Evolutionary conservation across 2,113 vertebrate genomes (phyloP), one percentile per base, ranked within the genome.

Genomic region (Vulpes ferrilata): DNA sequence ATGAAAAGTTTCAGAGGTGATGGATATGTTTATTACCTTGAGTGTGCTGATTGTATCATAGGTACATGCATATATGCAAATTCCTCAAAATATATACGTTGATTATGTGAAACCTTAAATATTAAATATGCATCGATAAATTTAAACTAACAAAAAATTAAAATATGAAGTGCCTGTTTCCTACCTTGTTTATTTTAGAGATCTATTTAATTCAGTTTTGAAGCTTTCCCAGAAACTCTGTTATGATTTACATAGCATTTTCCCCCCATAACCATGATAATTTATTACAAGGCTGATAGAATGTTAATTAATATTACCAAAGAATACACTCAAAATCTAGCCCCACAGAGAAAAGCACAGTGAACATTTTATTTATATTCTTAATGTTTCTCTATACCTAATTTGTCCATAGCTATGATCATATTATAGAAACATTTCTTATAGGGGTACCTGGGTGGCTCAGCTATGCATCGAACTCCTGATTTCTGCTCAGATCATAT

Each of bases 241-340:
- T 87, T 93, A 35, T 83, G 7, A 69, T 48, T 93, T 79, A 86
- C 19, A 38, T 1, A 84, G 69, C 69, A 19, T n/a, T 73, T 86
- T 62, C 32, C 12, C 57, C 32, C 25, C 11, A 16, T 76, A 96
- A 48, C 6, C 13, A 69, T 76, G 17, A 78, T 35, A 76, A 88
- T 43, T 97, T 94, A 94, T 74, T 89, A 74, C 59, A 69, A 86
- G 23, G 2, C 38, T 85, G 4, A 67, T 93, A 95, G 19, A 93
- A 53, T 87, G 51, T 74, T 93, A 59, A 91, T 59, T 82, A 76
- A 89, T 78, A 57, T 25, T 74, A 74, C 62, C 32, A 90, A 65
- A 69, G 11, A 65, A 69, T 11, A 20, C 16, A 17, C 3, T 92
- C 48, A 83, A 69, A 80, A 55, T 87, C 10, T 30, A 93, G 15